Conservation (phyloP, 1,140 invertebrate genomes). For the Conus ventricosus region DNA sequence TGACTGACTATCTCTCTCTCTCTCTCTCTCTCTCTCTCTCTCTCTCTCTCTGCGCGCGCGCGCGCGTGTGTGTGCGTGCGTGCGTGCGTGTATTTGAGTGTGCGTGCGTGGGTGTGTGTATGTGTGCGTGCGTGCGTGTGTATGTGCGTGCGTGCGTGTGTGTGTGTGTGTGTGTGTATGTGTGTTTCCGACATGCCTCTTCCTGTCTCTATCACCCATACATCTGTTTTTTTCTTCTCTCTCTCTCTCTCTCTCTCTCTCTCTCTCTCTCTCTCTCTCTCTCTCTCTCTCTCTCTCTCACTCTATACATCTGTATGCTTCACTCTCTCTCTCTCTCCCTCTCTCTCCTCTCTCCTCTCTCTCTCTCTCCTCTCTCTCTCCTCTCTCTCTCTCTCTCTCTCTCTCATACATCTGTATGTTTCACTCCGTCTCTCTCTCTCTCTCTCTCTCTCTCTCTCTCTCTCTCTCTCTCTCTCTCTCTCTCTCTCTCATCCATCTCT, state of each 20-base stretch:
- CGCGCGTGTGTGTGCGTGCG: no score
- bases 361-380: neutral
- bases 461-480: neutral
- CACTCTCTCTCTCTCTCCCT: neutral
- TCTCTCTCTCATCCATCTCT: neutral
- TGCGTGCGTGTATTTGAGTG: no score
- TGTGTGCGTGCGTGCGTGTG: no score
- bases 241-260: constrained; percentile 10
- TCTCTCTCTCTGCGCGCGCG: no score
- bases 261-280: neutral
- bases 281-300: neutral
- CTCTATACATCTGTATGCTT: neutral
- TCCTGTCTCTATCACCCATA: no score
- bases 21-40: no score
- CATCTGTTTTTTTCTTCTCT: neutral
- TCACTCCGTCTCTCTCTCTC: neutral
- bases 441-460: neutral
- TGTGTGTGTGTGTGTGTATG: no score
- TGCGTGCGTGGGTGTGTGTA: no score
- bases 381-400: neutral
- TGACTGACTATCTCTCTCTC: no score
- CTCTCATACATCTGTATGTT: neutral
- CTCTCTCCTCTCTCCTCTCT: neutral
- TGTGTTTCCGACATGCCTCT: no score
- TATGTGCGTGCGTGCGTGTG: no score